Percentiles rank a stretch among this genome's conserved stretches.
phyloP scores from a whole-genome alignment of 2,888 invertebrate species.

The Caenorhabditis sulstoni region DNA sequence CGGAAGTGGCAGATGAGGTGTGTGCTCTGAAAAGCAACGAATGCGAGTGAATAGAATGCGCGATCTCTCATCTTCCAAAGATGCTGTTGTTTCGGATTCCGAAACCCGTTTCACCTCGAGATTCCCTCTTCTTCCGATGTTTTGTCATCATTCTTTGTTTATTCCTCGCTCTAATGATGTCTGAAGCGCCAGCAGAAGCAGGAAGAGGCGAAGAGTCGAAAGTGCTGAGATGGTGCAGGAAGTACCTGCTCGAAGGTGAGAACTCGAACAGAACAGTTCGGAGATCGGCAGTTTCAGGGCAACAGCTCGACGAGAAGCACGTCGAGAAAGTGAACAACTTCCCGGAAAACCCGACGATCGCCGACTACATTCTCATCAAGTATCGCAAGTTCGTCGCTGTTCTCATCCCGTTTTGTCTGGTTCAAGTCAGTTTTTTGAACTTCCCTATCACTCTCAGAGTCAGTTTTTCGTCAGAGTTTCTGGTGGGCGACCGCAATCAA shows the following conservation, averaged over 20 bases:
- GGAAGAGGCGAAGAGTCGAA: no score
- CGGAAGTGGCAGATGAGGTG: no score
- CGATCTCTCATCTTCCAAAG: constrained; percentile 3
- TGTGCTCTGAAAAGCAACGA: no score
- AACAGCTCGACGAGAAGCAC: constrained; percentile 68
- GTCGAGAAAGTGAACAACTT: constrained; percentile 60
- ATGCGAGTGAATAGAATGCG: no score
- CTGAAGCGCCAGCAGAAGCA: not conserved
- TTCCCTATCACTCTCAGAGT: constrained; percentile 63
- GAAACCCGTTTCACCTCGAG: constrained; percentile 9
- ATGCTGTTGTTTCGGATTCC: not conserved
- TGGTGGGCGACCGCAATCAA: constrained; percentile 79
- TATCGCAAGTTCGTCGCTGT: constrained; percentile 73
- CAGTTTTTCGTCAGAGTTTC: constrained; percentile 15
- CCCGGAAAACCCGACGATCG: constrained; percentile 64
- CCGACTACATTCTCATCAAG: constrained; percentile 69
- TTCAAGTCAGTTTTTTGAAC: no score
- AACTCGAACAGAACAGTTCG: no score
- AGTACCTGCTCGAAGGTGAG: constrained; percentile 67
- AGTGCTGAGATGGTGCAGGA: constrained; percentile 64
- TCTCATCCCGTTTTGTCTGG: constrained; percentile 58
- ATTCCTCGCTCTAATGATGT: constrained; percentile 2
- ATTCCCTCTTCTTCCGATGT: not conserved
- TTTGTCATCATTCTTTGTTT: constrained; percentile 1
- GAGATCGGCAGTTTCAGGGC: constrained; percentile 58